Evolutionary conservation across 2,113 vertebrate genomes (phyloP).

Genomic region (Nematolebias whitei): DNA sequence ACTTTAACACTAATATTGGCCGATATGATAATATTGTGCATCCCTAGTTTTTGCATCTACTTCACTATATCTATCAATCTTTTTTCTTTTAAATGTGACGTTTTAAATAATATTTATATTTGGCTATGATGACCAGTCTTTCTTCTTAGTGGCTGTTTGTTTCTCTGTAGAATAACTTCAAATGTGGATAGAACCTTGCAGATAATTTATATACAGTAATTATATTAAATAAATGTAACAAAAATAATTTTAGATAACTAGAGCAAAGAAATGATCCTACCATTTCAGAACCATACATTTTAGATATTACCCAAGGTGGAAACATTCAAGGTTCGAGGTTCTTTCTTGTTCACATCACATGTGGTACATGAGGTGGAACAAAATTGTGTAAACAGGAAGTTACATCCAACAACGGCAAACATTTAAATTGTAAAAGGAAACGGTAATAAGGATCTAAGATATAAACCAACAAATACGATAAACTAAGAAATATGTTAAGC

Average conservation of each 20-base stretch:
- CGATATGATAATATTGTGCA: too few species aligned
- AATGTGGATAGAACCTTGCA: background rate
- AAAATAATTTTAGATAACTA: slow-evolving; percentile 9
- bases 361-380: too few species aligned
- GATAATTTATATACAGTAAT: slow-evolving; percentile 21
- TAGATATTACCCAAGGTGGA: background rate
- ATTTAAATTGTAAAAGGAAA: too few species aligned
- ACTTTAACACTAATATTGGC: too few species aligned
- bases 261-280: slow-evolving; percentile 2
- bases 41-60: background rate
- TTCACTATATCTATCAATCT: background rate
- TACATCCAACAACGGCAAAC: too few species aligned
- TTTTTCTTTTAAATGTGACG: background rate
- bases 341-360: too few species aligned
- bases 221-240: background rate
- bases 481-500: too few species aligned
- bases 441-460: too few species aligned
- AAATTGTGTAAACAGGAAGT: too few species aligned
- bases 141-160: background rate
- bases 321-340: too few species aligned
- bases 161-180: slow-evolving; percentile 3
- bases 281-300: slow-evolving; percentile 1
- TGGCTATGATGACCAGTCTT: background rate
- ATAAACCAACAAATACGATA: too few species aligned
- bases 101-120: background rate